phyloP scores from a whole-genome alignment of 2,797 vertebrate species.

The Mormyrops attenuatus region DNA sequence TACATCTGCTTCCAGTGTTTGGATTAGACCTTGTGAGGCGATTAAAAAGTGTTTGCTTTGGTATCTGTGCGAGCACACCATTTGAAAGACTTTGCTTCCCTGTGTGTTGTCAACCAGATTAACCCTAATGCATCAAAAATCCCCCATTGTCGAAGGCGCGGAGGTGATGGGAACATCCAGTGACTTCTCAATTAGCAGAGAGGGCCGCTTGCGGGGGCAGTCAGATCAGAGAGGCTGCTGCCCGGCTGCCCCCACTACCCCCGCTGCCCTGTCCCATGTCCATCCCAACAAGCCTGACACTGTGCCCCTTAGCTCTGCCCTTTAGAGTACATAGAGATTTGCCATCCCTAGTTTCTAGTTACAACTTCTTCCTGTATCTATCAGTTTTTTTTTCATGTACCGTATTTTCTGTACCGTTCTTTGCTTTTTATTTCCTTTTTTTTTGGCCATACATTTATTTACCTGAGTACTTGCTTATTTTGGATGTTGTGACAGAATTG shows the following conservation, averaged over 20 bases:
- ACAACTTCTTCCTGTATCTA: not conserved
- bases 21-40: conserved; percentile 38
- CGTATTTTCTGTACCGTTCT: not conserved
- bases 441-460: not conserved
- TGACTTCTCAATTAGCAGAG: conserved; percentile 23
- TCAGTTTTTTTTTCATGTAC: not conserved
- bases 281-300: not conserved
- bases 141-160: conserved; percentile 30
- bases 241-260: not conserved
- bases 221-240: not conserved
- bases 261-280: not conserved
- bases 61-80: conserved; percentile 36
- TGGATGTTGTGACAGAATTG: not conserved
- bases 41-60: conserved; percentile 47
- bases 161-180: not conserved
- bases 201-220: not conserved
- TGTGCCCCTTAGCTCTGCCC: not conserved
- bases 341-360: not conserved
- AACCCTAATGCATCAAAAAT: conserved; percentile 42
- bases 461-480: not conserved
- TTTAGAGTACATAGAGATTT: not conserved
- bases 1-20: conserved; percentile 36
- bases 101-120: conserved; percentile 40
- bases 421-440: not conserved
- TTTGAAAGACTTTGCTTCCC: conserved; percentile 35